These are phyloP conservation scores for Sebastes taczanowskii DNA, from an alignment of 2,797 vertebrate genomes.

Conservation along the genomic window DNA sequence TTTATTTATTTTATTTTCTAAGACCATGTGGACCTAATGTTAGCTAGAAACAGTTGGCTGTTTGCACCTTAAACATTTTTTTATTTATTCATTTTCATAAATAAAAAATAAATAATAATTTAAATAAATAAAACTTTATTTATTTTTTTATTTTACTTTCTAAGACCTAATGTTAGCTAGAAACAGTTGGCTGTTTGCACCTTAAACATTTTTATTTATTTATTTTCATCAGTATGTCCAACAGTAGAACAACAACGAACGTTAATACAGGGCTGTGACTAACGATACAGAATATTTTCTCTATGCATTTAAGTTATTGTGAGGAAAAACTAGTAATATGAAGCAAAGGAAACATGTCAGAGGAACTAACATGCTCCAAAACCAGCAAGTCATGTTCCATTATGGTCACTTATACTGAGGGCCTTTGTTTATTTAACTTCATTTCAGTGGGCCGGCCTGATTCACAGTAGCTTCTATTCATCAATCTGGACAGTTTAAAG, in stretches of 20 bases:
- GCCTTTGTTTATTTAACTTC: constrained; percentile 18
- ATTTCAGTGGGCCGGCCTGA: neutral
- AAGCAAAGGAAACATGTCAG: constrained; percentile 30
- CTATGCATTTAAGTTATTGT: neutral
- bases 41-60: neutral
- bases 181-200: neutral
- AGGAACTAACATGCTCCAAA: constrained; percentile 3
- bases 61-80: neutral
- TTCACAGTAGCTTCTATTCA: constrained; percentile 12
- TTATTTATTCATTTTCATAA: neutral
- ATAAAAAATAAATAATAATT: no score
- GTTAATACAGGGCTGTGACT: neutral
- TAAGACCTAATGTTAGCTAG: neutral
- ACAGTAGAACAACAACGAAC: neutral
- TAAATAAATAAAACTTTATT: no score
- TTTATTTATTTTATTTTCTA: neutral
- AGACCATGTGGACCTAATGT: no score
- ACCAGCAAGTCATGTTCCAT: constrained; percentile 33
- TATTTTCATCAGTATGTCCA: neutral
- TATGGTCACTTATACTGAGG: neutral
- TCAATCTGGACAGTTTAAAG: neutral
- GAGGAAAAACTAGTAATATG: neutral
- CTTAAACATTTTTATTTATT: neutral
- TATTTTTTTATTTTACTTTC: neutral
- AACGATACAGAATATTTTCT: no score